Base-by-base conservation (phyloP, 2,888 invertebrate species). In the Antheraea assamensis region DNA sequence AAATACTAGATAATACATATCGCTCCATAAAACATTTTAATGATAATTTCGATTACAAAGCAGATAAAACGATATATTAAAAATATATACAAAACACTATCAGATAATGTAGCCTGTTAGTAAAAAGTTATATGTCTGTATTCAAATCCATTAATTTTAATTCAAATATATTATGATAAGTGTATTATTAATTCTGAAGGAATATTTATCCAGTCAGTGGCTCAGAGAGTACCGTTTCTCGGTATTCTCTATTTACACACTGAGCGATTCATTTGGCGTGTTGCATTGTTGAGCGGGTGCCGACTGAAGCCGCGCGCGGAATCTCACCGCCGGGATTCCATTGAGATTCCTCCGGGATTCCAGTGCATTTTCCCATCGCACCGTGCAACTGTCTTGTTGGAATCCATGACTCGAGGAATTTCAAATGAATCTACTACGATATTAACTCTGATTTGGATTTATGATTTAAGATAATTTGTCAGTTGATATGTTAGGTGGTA, bases 331-430 rank as follows among this genome's bases (percentile, higher is more conserved):
- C 61, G 17, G 61, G 61, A 61, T 61, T 61, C 61, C 61, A 61
- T 61, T 47, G 70, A 55, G 52, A 73, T 73, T 24, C 42, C 58
- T 15, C 24, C 47, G 70, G 70, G 71, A 73, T 70, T 64, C 71
- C 49, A 24, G 15, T 73, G 71, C 74, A 68, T 74, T 66, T 74
- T 70, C 64, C 72, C 72, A n/a, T 31, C 72, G 71, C 74, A 72
- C 74, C 21, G 21, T 58, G 74, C 71, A 64, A 74, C 74, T 71
- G 72, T 71, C 71, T 74, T 55, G 64, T 71, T 58, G 64, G 35
- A 68, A 68, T 68, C 35, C 68, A 35, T 68, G 0, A 35, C 68
- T 68, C 8, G n/a, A 21, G 68, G 68, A 68, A 68, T 68, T 19
- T 35, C 35, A 68, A 35, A 68, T 68, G 35, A 31, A 35, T 68